Evolutionary conservation across 2,113 vertebrate species (phyloP).

Genomic region (Leptosomus discolor): DNA sequence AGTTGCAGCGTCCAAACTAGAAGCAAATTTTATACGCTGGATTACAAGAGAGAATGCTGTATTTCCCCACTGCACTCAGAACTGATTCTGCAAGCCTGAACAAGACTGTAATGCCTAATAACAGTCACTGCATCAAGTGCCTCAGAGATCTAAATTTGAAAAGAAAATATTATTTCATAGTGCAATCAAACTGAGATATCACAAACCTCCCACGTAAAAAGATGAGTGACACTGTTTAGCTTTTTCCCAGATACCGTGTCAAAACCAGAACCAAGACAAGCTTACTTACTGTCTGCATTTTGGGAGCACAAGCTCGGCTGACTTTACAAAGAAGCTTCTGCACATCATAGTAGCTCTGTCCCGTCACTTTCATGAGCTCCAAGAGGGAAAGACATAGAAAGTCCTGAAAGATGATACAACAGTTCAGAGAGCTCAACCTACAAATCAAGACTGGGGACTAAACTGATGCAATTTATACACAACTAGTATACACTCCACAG

Average conservation of each 20-base stretch:
- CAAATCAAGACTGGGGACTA: not conserved
- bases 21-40: not conserved
- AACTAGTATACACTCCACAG: not conserved
- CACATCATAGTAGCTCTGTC: constrained; percentile 74
- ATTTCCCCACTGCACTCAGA: not conserved
- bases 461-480: not conserved
- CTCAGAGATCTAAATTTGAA: not conserved
- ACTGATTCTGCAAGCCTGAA: not conserved
- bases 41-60: not conserved
- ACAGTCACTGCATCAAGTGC: not conserved
- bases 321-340: constrained; percentile 72
- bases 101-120: not conserved
- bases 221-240: not conserved
- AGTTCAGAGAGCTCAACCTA: not conserved
- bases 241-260: not conserved
- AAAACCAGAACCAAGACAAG: not conserved
- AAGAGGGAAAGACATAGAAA: constrained; percentile 77
- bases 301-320: constrained; percentile 78
- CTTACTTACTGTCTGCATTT: constrained; percentile 77
- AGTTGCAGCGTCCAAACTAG: not conserved
- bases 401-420: constrained; percentile 66
- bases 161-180: not conserved
- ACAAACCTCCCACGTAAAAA: not conserved
- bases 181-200: not conserved
- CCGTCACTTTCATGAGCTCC: constrained; percentile 81